Conservation (phyloP, 1,140 invertebrate species). For the Stegodyphus mimosarum region DNA sequence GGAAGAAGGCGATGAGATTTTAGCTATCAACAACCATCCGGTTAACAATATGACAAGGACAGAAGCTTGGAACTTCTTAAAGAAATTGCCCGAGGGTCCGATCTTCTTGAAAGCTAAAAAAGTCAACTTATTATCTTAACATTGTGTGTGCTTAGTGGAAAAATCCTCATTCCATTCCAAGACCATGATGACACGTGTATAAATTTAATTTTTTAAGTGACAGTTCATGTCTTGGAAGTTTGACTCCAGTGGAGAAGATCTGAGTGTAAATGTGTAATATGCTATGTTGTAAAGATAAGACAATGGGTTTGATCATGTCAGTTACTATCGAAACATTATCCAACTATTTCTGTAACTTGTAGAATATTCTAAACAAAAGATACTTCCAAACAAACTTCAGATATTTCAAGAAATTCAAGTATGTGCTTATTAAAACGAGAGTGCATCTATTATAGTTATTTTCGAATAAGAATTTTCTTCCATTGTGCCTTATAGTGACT, state of each 20-base stretch:
- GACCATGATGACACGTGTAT: background rate
- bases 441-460: too few relatives aligned
- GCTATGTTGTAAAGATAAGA: background rate
- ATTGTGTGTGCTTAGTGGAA: background rate
- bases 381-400: too few relatives aligned
- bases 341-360: too few relatives aligned
- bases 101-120: conserved; percentile 29
- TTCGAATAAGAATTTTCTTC: too few relatives aligned
- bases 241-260: background rate
- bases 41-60: conserved; percentile 86
- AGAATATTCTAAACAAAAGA: too few relatives aligned
- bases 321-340: too few relatives aligned
- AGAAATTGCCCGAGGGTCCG: conserved; percentile 83
- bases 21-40: conserved; percentile 83
- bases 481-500: too few relatives aligned
- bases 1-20: conserved; percentile 85
- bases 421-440: too few relatives aligned
- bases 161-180: background rate
- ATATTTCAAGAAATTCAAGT: too few relatives aligned
- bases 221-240: background rate
- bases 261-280: background rate
- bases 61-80: conserved; percentile 93
- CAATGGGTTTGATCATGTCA: too few relatives aligned
- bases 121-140: background rate
- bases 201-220: background rate